A percentile compares a stretch with the other conserved stretches of the same genome.
Conservation (phyloP, 2,113 vertebrate genomes). For the Pholis gunnellus region DNA sequence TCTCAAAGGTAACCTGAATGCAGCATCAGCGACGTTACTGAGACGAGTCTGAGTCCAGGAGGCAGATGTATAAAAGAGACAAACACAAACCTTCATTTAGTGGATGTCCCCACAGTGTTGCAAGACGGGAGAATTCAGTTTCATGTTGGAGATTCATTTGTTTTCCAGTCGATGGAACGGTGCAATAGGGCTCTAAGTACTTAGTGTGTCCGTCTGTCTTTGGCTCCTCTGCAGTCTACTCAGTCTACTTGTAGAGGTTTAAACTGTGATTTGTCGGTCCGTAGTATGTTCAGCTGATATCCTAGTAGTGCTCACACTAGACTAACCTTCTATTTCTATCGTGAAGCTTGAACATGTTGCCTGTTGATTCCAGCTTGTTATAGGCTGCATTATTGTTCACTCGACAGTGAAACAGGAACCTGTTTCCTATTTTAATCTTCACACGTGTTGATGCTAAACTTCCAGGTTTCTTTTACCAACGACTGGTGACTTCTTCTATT, state of each 20-base stretch:
- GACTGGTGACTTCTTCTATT: too few species aligned
- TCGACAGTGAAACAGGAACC: too few species aligned
- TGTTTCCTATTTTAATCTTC: too few species aligned
- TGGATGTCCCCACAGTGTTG: background rate
- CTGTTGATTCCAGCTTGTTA: background rate
- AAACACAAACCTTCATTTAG: background rate
- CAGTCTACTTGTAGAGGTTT: background rate
- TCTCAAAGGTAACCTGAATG: background rate
- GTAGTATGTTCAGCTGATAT: too few species aligned
- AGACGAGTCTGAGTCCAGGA: slow-evolving; percentile 9
- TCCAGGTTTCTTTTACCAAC: too few species aligned
- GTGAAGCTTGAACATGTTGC: too few species aligned
- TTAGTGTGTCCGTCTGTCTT: too few species aligned
- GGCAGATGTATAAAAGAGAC: background rate
- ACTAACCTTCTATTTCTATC: too few species aligned
- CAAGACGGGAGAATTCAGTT: background rate
- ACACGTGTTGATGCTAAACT: too few species aligned
- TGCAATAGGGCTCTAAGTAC: too few species aligned
- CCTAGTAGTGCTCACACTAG: too few species aligned
- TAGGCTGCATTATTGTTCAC: background rate
- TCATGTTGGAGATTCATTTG: background rate
- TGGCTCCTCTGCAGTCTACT: background rate
- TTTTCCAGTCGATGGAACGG: background rate
- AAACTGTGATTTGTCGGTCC: background rate
- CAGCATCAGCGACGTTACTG: background rate